phyloP scores from a whole-genome alignment of 1,140 invertebrate genomes.

The Ditylenchus dipsaci region DNA sequence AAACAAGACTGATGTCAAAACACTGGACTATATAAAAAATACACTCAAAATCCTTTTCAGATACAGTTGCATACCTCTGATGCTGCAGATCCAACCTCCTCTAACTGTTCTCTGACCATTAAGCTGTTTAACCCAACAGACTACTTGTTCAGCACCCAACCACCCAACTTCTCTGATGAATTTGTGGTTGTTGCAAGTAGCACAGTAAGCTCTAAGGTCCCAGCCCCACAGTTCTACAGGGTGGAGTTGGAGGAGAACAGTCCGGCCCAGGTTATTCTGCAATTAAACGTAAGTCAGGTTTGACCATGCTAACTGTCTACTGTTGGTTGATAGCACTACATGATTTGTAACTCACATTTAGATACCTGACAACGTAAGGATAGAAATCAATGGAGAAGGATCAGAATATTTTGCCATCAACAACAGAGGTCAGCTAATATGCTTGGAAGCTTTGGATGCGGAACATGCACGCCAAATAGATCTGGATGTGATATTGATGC shows the following conservation, averaged over 20 bases:
- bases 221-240: background rate
- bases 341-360: no score
- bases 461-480: background rate
- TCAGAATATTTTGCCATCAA: background rate
- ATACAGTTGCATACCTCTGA: background rate
- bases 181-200: background rate
- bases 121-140: background rate
- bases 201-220: background rate
- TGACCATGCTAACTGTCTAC: no score
- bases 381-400: background rate
- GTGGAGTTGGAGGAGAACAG: background rate
- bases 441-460: background rate
- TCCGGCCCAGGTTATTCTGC: background rate
- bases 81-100: background rate
- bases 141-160: background rate
- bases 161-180: background rate
- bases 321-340: no score
- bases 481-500: no score
- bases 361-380: background rate
- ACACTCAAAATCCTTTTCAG: background rate
- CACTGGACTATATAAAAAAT: no score
- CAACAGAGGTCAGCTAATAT: background rate
- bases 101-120: background rate
- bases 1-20: no score
- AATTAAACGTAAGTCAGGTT: background rate